Evolutionary conservation across 2,113 vertebrate genomes (phyloP), one percentile per base, ranked within the genome.

Genomic region (Datnioides undecimradiatus): DNA sequence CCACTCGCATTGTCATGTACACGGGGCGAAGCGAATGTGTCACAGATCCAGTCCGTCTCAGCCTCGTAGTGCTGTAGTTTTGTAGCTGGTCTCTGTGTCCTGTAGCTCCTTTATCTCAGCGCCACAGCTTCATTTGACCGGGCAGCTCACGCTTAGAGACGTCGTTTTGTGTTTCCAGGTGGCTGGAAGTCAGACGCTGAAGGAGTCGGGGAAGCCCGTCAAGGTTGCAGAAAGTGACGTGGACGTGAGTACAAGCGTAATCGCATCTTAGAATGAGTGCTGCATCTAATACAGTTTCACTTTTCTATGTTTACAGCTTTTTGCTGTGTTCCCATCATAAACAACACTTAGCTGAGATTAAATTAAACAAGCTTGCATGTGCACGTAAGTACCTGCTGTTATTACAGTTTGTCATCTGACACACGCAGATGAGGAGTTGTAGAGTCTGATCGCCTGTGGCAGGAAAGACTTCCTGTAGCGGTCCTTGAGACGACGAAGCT

Each of bases 221-320:
- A 98, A 95, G 90, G 96, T 98, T 23, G 98, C 97, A 4, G 98
- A 99, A 90, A 99, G 98, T 68, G 96, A 98, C 59, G 95, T 95
- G 82, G 97, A 99, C 49, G 98, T 99, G 86, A 97, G 98, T 98
- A 83, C 9, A 4, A 38, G 25, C 52, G 31, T 3, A 10, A 33
- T 1, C 2, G 8, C 14, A 9, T 49, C 13, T 27, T 14, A 48
- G 43, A 9, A 12, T 6, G 17, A 27, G 9, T 23, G 19, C 21
- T 51, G 25, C 19, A 31, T 27, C 43, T 6, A 31, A 21, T 8
- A 29, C 31, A 27, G 10, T n/a, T n/a, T 6, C 72, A 8, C 27
- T 12, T 52, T 38, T 6, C n/a, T n/a, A n/a, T n/a, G n/a, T n/a
- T n/a, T n/a, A n/a, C n/a, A n/a, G n/a, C n/a, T n/a, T n/a, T n/a